A percentile compares a stretch with the other conserved stretches of the same genome.
Evolutionary conservation across 2,888 invertebrate genomes (phyloP).

Genomic region (Nebria salina): DNA sequence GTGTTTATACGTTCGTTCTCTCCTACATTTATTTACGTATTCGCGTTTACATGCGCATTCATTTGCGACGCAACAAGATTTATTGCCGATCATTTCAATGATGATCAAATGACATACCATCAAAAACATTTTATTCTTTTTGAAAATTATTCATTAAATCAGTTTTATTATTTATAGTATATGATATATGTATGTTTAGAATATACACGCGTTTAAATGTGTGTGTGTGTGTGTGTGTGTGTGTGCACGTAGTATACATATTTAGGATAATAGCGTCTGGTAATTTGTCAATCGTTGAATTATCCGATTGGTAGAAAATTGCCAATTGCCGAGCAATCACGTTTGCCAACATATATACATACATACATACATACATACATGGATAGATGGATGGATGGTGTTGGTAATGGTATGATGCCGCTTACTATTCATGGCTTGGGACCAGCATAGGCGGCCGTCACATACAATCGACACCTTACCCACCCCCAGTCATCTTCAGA

Average conservation of each 20-base stretch:
- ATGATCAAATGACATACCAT: neutral
- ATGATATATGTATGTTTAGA: neutral
- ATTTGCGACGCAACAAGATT: neutral
- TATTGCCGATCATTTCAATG: neutral
- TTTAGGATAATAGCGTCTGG: neutral
- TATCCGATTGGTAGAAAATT: slow-evolving; percentile 55
- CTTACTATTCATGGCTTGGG: slow-evolving; percentile 64
- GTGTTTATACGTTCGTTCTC: neutral
- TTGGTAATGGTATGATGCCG: slow-evolving; percentile 28
- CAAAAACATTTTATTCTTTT: too few species aligned
- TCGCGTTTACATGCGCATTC: neutral
- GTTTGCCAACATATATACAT: slow-evolving; percentile 48
- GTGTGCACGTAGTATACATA: neutral
- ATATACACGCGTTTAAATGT: neutral
- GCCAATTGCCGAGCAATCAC: slow-evolving; percentile 57
- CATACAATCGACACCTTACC: slow-evolving; percentile 1
- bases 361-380: neutral
- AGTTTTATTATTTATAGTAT: too few species aligned
- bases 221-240: slow-evolving; percentile 12
- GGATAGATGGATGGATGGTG: neutral
- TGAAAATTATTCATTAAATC: too few species aligned
- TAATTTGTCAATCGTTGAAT: slow-evolving; percentile 4
- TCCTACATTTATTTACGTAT: too few species aligned
- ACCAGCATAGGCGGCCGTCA: slow-evolving; percentile 52
- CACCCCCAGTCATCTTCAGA: neutral